Conservation (phyloP, 2,888 invertebrate species). For the Apomyelois bistriatella region DNA sequence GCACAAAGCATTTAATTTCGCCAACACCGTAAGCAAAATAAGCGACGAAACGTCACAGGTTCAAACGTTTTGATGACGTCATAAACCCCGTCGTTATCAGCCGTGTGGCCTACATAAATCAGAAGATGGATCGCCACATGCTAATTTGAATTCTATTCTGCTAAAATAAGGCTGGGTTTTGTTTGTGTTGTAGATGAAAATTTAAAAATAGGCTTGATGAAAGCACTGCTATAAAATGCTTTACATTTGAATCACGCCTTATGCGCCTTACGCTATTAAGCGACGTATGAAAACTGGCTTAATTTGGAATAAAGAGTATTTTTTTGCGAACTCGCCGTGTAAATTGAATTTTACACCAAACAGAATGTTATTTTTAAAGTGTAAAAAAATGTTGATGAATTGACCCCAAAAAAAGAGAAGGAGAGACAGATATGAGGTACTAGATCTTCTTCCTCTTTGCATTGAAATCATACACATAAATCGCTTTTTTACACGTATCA, state of each 20-base stretch:
- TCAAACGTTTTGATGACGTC: conserved; percentile 62
- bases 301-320: conserved; percentile 12
- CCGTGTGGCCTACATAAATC: conserved; percentile 51
- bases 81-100: conserved; percentile 55
- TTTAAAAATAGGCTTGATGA: conserved; percentile 27
- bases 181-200: conserved; percentile 4
- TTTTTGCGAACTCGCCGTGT: not conserved
- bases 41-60: conserved; percentile 40
- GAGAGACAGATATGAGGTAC: no score
- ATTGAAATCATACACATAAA: no score
- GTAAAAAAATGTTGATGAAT: no score
- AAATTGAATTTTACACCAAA: not conserved
- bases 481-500: no score
- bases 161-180: conserved; percentile 17
- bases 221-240: conserved; percentile 35
- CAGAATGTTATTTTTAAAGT: no score
- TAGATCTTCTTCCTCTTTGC: no score
- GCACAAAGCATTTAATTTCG: conserved; percentile 24
- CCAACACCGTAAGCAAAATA: conserved; percentile 38
- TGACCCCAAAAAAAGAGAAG: no score
- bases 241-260: conserved; percentile 36
- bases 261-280: conserved; percentile 38
- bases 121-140: conserved; percentile 19
- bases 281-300: conserved; percentile 31
- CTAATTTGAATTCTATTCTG: conserved; percentile 22